Conservation (phyloP, 2,797 vertebrate genomes). For the Octomys mimax region DNA sequence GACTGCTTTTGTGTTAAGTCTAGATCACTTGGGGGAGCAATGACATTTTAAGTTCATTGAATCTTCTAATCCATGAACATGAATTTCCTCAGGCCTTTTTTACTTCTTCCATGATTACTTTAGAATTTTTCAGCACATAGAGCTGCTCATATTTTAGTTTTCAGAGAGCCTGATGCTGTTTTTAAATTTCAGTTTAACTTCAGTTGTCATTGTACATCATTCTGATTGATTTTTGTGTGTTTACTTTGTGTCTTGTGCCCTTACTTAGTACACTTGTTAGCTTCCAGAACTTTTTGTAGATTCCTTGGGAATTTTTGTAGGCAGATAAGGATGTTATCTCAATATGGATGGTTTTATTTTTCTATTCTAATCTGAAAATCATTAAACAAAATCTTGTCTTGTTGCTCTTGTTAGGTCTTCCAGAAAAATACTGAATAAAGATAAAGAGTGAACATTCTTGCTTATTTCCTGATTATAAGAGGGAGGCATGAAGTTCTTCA, state of each 20-base stretch:
- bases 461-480: neutral
- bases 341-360: neutral
- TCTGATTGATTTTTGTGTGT: neutral
- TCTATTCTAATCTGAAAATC: neutral
- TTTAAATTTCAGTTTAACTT: conserved; percentile 5
- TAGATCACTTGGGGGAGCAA: neutral
- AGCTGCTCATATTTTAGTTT: neutral
- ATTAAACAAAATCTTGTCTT: neutral
- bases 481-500: neutral
- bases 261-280: neutral
- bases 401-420: neutral
- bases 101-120: neutral
- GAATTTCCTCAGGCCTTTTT: neutral
- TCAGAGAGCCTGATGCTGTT: neutral
- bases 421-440: neutral
- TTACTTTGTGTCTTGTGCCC: neutral
- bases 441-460: neutral
- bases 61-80: neutral
- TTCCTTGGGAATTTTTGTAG: neutral
- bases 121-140: neutral
- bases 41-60: neutral
- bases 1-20: neutral
- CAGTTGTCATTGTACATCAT: neutral
- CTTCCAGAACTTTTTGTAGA: neutral
- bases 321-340: neutral